A percentile compares a stretch with the other conserved stretches of the same genome.
Evolutionary conservation across 2,113 vertebrate genomes (phyloP).

Genomic region (Vidua macroura): DNA sequence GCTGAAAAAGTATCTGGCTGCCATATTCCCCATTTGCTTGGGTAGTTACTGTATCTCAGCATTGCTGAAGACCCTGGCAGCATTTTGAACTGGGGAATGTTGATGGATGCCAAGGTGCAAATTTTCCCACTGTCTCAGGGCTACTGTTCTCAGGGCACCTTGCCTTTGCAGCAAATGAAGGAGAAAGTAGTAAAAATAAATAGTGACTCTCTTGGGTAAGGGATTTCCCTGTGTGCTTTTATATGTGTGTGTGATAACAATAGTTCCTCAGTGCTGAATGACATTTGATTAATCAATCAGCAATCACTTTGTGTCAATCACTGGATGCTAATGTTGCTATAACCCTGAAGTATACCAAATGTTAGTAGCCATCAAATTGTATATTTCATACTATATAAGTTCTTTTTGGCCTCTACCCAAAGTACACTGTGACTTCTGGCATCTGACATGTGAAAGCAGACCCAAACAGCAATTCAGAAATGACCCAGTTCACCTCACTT

Average conservation of each 20-base stretch:
- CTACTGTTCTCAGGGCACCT: background rate
- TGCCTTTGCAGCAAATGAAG: background rate
- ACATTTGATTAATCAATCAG: constrained; percentile 2
- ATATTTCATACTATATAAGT: background rate
- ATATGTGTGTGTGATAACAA: background rate
- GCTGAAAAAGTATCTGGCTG: background rate
- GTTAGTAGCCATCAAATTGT: background rate
- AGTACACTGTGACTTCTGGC: background rate
- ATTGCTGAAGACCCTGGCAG: background rate
- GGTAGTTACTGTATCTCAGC: background rate
- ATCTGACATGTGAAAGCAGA: background rate
- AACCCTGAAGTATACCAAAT: background rate
- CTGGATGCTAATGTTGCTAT: background rate
- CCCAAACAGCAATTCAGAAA: background rate
- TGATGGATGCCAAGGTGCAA: background rate
- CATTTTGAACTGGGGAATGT: background rate
- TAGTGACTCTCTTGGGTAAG: background rate
- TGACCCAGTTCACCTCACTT: background rate
- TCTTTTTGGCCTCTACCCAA: background rate
- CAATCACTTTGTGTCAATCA: background rate
- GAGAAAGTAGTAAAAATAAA: background rate
- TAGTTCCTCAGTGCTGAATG: background rate
- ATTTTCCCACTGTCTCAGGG: background rate
- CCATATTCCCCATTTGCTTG: fast-evolving
- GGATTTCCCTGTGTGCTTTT: background rate